A percentile compares a stretch with the other conserved stretches of the same genome.
Conservation (phyloP, 2,888 invertebrate species). For the Theretra japonica region DNA sequence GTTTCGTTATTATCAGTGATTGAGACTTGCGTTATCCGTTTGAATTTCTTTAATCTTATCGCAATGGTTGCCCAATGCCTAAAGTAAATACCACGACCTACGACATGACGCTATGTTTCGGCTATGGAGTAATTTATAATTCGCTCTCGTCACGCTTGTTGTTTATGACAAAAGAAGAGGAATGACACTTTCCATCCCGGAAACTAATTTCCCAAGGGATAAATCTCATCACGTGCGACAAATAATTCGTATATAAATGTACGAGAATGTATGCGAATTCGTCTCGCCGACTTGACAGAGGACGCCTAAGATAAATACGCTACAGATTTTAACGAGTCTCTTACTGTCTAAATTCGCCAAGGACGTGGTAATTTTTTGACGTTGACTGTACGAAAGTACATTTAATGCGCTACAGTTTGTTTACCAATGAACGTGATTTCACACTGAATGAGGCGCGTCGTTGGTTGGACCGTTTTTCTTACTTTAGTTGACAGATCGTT, state of each 20-base stretch:
- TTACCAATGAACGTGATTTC: constrained; percentile 6
- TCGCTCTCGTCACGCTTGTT: background rate
- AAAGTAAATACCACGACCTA: background rate
- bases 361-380: constrained; percentile 21
- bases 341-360: constrained; percentile 5
- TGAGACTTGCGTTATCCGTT: too few species aligned
- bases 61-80: too few species aligned
- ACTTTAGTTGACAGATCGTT: background rate
- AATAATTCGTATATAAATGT: background rate
- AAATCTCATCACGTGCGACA: background rate
- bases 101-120: background rate
- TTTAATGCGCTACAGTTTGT: constrained; percentile 18
- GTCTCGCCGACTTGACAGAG: background rate
- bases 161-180: background rate
- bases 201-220: background rate
- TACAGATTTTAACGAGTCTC: constrained; percentile 16
- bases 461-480: constrained; percentile 1
- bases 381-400: constrained; percentile 20
- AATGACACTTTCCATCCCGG: constrained; percentile 6
- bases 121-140: too few species aligned
- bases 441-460: background rate
- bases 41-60: too few species aligned
- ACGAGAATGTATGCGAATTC: background rate
- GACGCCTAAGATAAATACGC: background rate
- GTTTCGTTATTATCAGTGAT: too few species aligned